Base-by-base conservation (phyloP, 2,888 invertebrate genomes). In the Chesias legatella region DNA sequence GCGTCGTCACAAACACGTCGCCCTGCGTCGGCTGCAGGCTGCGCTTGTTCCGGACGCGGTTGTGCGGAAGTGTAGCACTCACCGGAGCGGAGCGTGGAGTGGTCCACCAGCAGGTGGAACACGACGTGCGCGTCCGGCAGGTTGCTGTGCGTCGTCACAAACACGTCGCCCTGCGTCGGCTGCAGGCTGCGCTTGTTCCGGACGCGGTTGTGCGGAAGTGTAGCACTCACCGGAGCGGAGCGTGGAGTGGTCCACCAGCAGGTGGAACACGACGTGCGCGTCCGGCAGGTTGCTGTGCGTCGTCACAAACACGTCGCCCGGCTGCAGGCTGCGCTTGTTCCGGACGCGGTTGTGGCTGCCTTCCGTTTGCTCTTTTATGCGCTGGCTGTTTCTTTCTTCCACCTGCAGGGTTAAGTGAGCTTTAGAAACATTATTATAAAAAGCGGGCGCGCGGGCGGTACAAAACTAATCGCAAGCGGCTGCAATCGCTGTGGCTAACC, bases 21-120 rank as follows among this genome's bases (percentile, higher is more conserved):
- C 97, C 97, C n/a, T n/a, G n/a, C n/a, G n/a, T n/a, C 1, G 94
- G 90, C 76, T 92, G 93, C 51, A 96, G 84, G 56, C 91, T 88
- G 60, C 90, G 45, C 33, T n/a, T n/a, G n/a, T n/a, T n/a, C n/a
- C n/a, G n/a, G n/a, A n/a, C n/a, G n/a, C n/a, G n/a, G n/a, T n/a
- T n/a, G n/a, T n/a, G n/a, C n/a, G n/a, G 13, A 17, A 17, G 5
- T 5, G 5, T 3, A 5, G 13, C 13, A 5, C 3, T 5, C 1
- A 79, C 80, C 78, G 1, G 73, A 62, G 27, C 88, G 72, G 7
- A 91, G 79, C 17, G 90, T 90, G 25, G 89, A 84, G 63, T 98
- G 97, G 73, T 98, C 98, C 0, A 94, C 93, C 5, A 98, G 94
- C 68, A 99, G 92, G 71, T 99, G 99, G 85, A 98, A 99, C 31